A percentile compares a stretch with the other conserved stretches of the same genome.
These are phyloP conservation scores for Brachypteracias leptosomus DNA, from an alignment of 2,113 vertebrate genomes.

Conservation along the genomic window DNA sequence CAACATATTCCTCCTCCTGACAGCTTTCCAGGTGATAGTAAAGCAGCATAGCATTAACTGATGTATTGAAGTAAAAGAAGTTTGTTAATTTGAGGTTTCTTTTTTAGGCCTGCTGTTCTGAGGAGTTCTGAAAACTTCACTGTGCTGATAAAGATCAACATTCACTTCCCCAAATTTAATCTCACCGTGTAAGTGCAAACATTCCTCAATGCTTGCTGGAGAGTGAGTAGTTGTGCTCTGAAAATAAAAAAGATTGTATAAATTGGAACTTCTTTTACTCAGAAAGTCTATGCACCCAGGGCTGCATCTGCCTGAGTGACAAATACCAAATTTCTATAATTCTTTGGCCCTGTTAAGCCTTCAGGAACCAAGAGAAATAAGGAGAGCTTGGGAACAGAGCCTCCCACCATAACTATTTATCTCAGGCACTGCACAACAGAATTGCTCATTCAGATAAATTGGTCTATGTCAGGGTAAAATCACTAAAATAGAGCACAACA, in stretches of 20 bases:
- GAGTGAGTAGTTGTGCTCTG: not conserved
- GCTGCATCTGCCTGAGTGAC: not conserved
- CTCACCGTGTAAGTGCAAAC: constrained; percentile 72
- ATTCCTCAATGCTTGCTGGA: not conserved
- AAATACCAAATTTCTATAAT: not conserved
- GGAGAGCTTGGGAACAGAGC: not conserved
- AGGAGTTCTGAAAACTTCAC: constrained; percentile 84
- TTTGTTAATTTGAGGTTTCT: not conserved
- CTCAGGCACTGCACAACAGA: not conserved
- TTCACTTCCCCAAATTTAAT: constrained; percentile 84
- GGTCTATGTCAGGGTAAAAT: not conserved
- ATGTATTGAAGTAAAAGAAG: not conserved
- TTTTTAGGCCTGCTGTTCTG: constrained; percentile 78
- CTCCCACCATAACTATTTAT: not conserved
- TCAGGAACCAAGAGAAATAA: not conserved
- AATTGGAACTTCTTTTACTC: not conserved
- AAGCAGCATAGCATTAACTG: not conserved
- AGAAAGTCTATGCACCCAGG: not conserved
- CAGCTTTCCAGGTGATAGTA: constrained; percentile 27
- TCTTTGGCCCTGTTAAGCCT: not conserved
- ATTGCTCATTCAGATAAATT: not conserved
- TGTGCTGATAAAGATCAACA: constrained; percentile 84
- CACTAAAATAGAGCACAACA: not conserved
- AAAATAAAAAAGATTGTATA: not conserved
- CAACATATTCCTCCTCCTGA: constrained; percentile 28